These are phyloP conservation scores for Pocota personata DNA, from an alignment of 2,888 invertebrate genomes.

Conservation along the genomic window DNA sequence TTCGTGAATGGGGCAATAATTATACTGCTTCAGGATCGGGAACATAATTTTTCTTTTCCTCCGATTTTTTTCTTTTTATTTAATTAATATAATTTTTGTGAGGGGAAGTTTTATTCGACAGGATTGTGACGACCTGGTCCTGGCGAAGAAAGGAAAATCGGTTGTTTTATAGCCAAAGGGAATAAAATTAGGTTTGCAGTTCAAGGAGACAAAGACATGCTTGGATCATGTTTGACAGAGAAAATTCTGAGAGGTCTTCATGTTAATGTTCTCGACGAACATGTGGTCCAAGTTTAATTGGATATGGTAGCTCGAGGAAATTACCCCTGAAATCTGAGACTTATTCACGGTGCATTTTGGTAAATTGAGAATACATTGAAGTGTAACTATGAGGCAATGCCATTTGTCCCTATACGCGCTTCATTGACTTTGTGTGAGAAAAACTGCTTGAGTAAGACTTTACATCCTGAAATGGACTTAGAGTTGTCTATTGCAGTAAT, in stretches of 20 bases:
- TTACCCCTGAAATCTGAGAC: background rate
- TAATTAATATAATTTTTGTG: conserved; percentile 71
- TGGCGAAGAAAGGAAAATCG: conserved; percentile 2
- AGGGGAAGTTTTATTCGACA: conserved; percentile 39
- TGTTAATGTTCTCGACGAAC: conserved; percentile 51
- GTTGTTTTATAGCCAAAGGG: conserved; percentile 42
- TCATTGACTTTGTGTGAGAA: too few relatives aligned
- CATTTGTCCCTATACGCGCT: too few relatives aligned
- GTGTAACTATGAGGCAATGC: too few relatives aligned
- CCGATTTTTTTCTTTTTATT: conserved; percentile 50
- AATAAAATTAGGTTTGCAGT: conserved; percentile 48
- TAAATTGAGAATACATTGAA: too few relatives aligned
- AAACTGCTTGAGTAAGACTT: too few relatives aligned
- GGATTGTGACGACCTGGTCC: conserved; percentile 18
- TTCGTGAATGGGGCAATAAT: conserved; percentile 72
- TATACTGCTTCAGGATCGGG: conserved; percentile 50
- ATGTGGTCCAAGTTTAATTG: conserved; percentile 59
- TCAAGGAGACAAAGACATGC: conserved; percentile 42
- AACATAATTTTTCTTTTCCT: conserved; percentile 59
- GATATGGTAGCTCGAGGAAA: conserved; percentile 23
- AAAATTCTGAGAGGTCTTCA: conserved; percentile 18
- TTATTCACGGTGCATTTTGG: too few relatives aligned
- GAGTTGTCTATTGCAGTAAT: too few relatives aligned
- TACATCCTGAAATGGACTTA: too few relatives aligned
- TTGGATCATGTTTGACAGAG: conserved; percentile 48